Percentiles rank a stretch among this genome's conserved stretches.
Evolutionary conservation across 2,888 invertebrate genomes (phyloP).

Genomic region (Barypeithes pellucidus): DNA sequence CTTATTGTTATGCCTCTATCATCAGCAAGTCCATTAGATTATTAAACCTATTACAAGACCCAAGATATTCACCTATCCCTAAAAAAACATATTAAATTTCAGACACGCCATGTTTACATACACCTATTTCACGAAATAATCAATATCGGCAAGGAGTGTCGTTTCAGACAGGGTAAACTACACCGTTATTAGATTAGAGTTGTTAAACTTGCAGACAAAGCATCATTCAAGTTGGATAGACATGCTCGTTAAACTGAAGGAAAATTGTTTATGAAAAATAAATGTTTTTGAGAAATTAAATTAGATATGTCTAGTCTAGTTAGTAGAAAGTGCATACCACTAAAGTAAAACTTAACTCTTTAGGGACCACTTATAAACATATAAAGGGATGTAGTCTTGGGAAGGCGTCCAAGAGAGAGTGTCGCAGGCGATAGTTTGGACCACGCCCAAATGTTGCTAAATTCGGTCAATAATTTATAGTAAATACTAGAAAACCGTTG

Average conservation of each 20-base stretch:
- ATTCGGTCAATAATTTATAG: too few relatives aligned
- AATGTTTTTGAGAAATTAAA: not conserved
- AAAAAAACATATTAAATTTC: conserved; percentile 34
- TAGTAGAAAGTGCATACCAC: too few relatives aligned
- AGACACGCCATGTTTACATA: conserved; percentile 43
- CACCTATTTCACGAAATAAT: conserved; percentile 38
- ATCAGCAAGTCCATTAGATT: conserved; percentile 9
- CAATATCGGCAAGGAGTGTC: conserved; percentile 43
- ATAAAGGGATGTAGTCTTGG: too few relatives aligned
- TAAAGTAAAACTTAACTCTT: too few relatives aligned
- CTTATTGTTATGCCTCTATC: not conserved
- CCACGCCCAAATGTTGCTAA: too few relatives aligned
- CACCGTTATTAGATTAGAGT: conserved; percentile 32
- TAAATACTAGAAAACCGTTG: too few relatives aligned
- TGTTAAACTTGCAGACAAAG: conserved; percentile 32
- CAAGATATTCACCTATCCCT: conserved; percentile 36
- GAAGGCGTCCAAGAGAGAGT: too few relatives aligned
- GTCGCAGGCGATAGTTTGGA: too few relatives aligned
- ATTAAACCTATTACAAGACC: conserved; percentile 19
- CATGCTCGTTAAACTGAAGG: not conserved
- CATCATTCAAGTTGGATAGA: conserved; percentile 11
- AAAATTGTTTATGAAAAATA: not conserved
- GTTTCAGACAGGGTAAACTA: conserved; percentile 34
- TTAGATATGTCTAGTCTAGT: conserved; percentile 62
- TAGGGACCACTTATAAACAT: too few relatives aligned